Percentiles rank a stretch among this genome's conserved stretches.
Evolutionary conservation across 2,797 vertebrate genomes (phyloP).

Genomic region (Chiroxiphia lanceolata): DNA sequence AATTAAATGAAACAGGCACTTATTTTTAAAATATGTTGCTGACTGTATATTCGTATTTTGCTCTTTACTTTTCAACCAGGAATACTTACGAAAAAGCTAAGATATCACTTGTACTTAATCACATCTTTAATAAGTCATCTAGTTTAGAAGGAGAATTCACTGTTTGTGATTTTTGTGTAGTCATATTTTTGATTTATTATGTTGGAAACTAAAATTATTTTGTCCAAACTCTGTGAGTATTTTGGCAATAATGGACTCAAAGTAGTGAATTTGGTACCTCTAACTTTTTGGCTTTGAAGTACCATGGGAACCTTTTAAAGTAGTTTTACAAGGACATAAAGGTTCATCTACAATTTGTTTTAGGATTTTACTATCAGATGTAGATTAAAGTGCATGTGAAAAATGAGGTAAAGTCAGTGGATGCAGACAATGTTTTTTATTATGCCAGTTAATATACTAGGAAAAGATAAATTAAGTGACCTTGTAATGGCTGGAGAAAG

Average conservation of each 20-base stretch:
- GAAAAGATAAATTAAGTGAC: background rate
- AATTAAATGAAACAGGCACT: background rate
- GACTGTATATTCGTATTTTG: background rate
- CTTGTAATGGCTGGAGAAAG: background rate
- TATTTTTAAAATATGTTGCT: background rate
- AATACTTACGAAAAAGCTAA: background rate
- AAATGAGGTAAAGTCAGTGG: background rate
- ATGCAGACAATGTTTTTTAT: background rate
- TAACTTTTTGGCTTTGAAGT: background rate
- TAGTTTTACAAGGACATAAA: background rate
- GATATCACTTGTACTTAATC: background rate
- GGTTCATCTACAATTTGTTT: background rate
- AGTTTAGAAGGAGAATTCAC: background rate
- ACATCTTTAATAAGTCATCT: background rate
- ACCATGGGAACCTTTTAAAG: background rate
- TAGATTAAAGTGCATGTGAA: background rate
- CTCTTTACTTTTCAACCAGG: background rate
- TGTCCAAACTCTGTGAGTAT: background rate
- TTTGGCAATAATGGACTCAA: background rate
- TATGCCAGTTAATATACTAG: background rate
- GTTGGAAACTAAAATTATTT: background rate
- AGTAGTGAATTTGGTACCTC: background rate
- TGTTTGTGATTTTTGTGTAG: background rate
- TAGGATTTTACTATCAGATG: background rate
- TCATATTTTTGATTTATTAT: background rate